Evolutionary conservation across 2,113 vertebrate species (phyloP), one percentile per base, ranked within the genome.

Genomic region (Sylvilagus bachmani): DNA sequence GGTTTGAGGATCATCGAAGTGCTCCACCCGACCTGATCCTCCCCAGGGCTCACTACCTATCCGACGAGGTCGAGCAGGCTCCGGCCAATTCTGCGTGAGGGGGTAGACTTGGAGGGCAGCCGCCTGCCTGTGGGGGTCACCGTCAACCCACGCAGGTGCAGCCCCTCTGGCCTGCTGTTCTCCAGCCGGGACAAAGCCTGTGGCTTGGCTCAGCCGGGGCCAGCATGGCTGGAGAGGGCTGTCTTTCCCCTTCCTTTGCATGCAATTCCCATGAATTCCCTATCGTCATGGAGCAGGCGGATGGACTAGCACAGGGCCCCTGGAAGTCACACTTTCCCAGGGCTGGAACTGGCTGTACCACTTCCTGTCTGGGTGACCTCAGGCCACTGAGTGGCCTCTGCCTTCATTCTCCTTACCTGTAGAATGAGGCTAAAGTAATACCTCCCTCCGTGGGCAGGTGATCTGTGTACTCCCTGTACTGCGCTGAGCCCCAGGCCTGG

Each of bases 291-390:
- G 70, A 36, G 19, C 16, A 29, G 10, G 29, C 14, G 3, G 38
- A 12, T 5, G 24, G 17, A n/a, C n/a, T 10, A 69, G 75, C 33
- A 19, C 25, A 3, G 81, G n/a, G 58, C 71, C 64, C 38, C 49
- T 58, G 0, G 5, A 62, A 71, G 31, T n/a, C 44, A 3, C 44
- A 38, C 33, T 44, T 77, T 33, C 33, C 86, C 27, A 44, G 88
- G 36, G 62, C 33, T 6, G 66, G 64, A 24, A 16, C 66, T 58
- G 29, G 81, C 51, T 62, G 6, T 1, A 0, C 31, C 53, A 36
- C 31, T 81, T 85, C 31, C 90, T 58, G 22, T 58, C 38, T 86
- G 58, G 81, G 95, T 53, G 78, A 61, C 55, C 27, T 69, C 53
- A 53, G 77, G 61, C 69, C 67, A 66, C 53, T 44, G 66, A 61